phyloP scores from a whole-genome alignment of 2,888 invertebrate genomes.

The Erynnis tages region DNA sequence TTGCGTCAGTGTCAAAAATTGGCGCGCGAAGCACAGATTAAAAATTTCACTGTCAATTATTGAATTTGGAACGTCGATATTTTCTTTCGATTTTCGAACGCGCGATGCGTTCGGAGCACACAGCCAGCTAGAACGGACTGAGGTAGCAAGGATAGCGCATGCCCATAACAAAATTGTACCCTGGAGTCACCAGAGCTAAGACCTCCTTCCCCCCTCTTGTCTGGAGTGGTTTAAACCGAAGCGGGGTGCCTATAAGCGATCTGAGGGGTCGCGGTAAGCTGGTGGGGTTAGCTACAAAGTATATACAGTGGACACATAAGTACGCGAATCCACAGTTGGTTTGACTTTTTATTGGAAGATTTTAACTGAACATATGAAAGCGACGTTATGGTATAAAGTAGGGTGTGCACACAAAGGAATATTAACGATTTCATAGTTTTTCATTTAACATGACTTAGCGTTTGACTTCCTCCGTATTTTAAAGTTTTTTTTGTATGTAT shows the following conservation, averaged over 20 bases:
- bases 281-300: conserved; percentile 40
- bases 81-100: conserved; percentile 17
- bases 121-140: conserved; percentile 55
- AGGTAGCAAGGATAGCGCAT: conserved; percentile 55
- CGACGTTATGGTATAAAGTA: neutral
- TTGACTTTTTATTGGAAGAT: conserved; percentile 40
- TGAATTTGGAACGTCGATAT: conserved; percentile 14
- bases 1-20: conserved; percentile 14
- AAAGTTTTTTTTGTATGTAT: too few relatives aligned
- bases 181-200: conserved; percentile 41
- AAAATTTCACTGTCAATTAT: conserved; percentile 4
- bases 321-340: conserved; percentile 72
- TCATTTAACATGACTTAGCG: too few relatives aligned
- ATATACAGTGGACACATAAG: conserved; percentile 40
- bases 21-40: conserved; percentile 22
- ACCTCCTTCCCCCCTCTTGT: conserved; percentile 42
- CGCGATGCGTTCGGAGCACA: conserved; percentile 45
- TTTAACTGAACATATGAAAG: conserved; percentile 11
- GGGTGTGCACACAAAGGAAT: neutral
- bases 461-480: too few relatives aligned
- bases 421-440: too few relatives aligned
- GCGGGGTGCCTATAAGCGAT: conserved; percentile 27
- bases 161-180: conserved; percentile 52
- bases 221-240: conserved; percentile 13
- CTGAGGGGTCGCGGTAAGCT: conserved; percentile 38